Evolutionary conservation across 2,797 vertebrate species (phyloP), one percentile per base, ranked within the genome.

Genomic region (Botia almorhae): DNA sequence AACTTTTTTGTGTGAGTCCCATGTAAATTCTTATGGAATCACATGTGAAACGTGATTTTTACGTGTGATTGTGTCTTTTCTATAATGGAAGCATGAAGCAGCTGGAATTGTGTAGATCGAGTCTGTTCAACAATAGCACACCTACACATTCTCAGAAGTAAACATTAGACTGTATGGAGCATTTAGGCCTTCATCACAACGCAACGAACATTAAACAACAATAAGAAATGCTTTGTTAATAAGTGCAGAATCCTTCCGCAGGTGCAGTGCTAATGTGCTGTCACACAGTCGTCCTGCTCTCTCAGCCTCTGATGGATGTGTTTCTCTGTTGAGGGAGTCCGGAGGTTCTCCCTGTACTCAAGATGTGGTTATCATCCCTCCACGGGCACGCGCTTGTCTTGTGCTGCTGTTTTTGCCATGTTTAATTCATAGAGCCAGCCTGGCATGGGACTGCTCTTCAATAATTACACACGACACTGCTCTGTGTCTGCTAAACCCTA

Each of bases 401-500:
- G 69, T 80, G 76, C 50, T 63, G 71, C 55, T 82, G 72, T 68
- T 65, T 76, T 43, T 60, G 13, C 55, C 76, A 86, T 86, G 77
- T 82, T 84, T 86, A 86, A 85, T 83, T 85, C 74, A 83, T 83
- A 55, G 46, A 55, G 48, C 51, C 70, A 70, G 29, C 19, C 74
- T 78, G 46, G 3, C 61, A 68, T 81, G 71, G 61, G 67, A 74
- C 74, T 61, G 26, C 13, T 33, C 80, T 73, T 79, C 70, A 81
- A 69, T 69, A 78, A 74, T 58, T 63, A 70, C 74, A 83, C 21
- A 50, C 69, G 4, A 67, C 3, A 12, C 46, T 78, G 56, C 26
- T 36, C 64, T 74, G 60, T 48, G 53, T 78, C 8, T 33, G 23
- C n/a, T 61, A 19, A 78, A 74, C 53, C 64, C 78, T 65, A 43